Evolutionary conservation across 2,888 invertebrate genomes (phyloP).

Genomic region (Lordiphosa andalusiaca): DNA sequence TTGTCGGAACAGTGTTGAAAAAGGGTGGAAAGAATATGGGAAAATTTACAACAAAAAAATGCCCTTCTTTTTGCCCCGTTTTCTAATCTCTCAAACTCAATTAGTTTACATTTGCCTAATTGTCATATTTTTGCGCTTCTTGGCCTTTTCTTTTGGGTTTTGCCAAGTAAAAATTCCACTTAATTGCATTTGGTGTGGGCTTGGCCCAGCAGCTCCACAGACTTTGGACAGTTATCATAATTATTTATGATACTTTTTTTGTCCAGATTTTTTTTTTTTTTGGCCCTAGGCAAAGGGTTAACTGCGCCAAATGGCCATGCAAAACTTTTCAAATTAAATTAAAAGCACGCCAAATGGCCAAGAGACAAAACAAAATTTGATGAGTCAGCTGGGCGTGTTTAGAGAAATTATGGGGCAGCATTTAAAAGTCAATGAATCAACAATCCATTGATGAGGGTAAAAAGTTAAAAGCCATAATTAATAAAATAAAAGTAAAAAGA

Average conservation of each 20-base stretch:
- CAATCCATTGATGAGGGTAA: conserved; percentile 62
- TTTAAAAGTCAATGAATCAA: conserved; percentile 76
- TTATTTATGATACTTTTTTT: conserved; percentile 64
- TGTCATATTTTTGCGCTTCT: conserved; percentile 40
- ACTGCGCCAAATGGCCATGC: conserved; percentile 67
- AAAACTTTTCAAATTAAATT: conserved; percentile 76
- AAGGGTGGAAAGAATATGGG: too few species aligned
- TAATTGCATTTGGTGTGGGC: conserved; percentile 44
- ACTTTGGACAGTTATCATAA: conserved; percentile 68
- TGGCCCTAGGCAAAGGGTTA: conserved; percentile 61
- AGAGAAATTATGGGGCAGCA: conserved; percentile 41
- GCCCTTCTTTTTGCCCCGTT: not conserved
- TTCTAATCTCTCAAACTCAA: conserved; percentile 26
- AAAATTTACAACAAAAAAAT: not conserved
- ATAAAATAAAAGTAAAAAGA: conserved; percentile 31
- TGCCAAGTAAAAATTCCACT: conserved; percentile 16
- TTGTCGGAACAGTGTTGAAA: not conserved
- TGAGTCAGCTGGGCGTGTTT: conserved; percentile 66
- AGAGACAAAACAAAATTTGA: conserved; percentile 68
- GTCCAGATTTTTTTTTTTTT: conserved; percentile 1
- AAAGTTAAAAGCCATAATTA: conserved; percentile 43
- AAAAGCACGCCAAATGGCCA: conserved; percentile 65
- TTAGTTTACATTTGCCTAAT: conserved; percentile 36
- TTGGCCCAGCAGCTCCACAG: conserved; percentile 29
- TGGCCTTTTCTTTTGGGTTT: conserved; percentile 1